phyloP scores from a whole-genome alignment of 2,888 invertebrate species.

The Hyppa rectilinea region DNA sequence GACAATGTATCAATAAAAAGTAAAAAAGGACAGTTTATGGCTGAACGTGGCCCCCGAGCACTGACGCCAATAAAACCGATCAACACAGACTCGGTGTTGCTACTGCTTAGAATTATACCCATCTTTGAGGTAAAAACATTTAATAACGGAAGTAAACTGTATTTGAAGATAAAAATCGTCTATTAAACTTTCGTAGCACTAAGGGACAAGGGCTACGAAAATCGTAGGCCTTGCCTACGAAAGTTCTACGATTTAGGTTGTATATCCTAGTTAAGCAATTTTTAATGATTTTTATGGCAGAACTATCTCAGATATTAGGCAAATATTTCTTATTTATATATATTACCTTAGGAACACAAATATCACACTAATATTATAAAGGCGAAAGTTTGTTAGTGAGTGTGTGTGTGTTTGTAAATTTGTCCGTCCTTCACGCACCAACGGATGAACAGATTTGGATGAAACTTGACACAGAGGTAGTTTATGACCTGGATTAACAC shows the following conservation, averaged over 20 bases:
- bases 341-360: too few species aligned
- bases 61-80: slow-evolving; percentile 83
- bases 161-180: neutral
- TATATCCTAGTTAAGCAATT: neutral
- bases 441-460: too few species aligned
- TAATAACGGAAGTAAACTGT: neutral
- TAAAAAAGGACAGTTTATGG: slow-evolving; percentile 78
- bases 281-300: neutral
- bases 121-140: slow-evolving; percentile 1
- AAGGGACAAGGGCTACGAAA: slow-evolving; percentile 34
- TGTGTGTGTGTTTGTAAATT: too few species aligned
- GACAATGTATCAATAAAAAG: slow-evolving; percentile 80
- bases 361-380: too few species aligned
- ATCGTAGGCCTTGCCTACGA: slow-evolving; percentile 23
- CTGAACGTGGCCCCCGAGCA: slow-evolving; percentile 76
- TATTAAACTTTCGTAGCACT: slow-evolving; percentile 27
- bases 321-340: neutral
- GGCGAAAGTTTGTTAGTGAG: too few species aligned
- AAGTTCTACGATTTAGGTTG: slow-evolving; percentile 20
- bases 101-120: slow-evolving; percentile 46
- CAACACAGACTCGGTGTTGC: slow-evolving; percentile 70
- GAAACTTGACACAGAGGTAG: too few species aligned
- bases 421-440: too few species aligned
- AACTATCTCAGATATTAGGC: neutral
- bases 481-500: too few species aligned